A percentile compares a stretch with the other conserved stretches of the same genome.
These are phyloP conservation scores for Callyntrura sp. DNA, from an alignment of 2,888 invertebrate genomes.

Conservation along the genomic window DNA sequence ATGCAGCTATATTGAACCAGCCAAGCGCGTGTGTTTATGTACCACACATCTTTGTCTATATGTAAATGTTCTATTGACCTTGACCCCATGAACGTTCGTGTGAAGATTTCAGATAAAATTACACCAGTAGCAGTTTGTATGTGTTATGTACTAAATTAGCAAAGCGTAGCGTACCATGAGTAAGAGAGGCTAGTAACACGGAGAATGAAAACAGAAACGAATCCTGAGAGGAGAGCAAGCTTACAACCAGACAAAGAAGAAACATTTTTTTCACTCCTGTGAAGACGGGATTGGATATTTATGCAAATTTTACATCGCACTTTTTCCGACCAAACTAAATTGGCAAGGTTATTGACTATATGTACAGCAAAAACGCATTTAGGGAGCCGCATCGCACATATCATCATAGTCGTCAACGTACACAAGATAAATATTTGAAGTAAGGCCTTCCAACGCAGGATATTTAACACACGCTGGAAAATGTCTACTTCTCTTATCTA, in stretches of 20 bases:
- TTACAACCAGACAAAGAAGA: background rate
- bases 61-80: constrained; percentile 66
- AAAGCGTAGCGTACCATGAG: background rate
- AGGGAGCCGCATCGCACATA: background rate
- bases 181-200: constrained; percentile 18
- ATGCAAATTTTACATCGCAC: constrained; percentile 50
- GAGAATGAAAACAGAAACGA: background rate
- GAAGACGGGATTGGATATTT: constrained; percentile 49
- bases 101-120: constrained; percentile 52
- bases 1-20: constrained; percentile 2
- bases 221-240: constrained; percentile 1
- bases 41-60: constrained; percentile 17
- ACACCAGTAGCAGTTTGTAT: background rate
- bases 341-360: constrained; percentile 9
- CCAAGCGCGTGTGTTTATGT: background rate
- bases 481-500: no score
- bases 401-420: background rate
- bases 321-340: background rate
- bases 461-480: no score
- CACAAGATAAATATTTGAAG: no score
- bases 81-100: constrained; percentile 70
- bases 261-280: constrained; percentile 26
- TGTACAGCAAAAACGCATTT: constrained; percentile 26
- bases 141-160: background rate
- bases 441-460: no score